Evolutionary conservation across 2,797 vertebrate genomes (phyloP).

Genomic region (Tadarida brasiliensis): DNA sequence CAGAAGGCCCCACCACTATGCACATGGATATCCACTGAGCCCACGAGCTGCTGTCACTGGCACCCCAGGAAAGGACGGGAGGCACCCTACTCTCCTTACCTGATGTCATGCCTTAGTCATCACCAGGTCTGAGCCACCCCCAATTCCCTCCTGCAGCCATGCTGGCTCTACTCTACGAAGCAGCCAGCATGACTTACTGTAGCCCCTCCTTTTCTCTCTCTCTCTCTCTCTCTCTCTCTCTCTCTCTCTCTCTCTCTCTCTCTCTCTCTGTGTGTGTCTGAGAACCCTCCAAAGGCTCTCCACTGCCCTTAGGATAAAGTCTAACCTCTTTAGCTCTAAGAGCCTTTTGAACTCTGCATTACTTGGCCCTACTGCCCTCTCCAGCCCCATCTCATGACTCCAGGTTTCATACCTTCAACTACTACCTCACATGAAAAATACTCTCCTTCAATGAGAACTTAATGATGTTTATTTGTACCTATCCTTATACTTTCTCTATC

Average conservation of each 20-base stretch:
- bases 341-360: not conserved
- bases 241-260: no score
- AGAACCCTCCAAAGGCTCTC: not conserved
- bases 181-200: not conserved
- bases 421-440: conserved; percentile 1
- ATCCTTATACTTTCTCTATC: not conserved
- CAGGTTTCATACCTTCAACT: not conserved
- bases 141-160: not conserved
- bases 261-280: no score
- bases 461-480: not conserved
- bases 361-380: not conserved
- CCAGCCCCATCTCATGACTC: not conserved
- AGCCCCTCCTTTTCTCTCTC: not conserved
- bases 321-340: not conserved
- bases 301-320: not conserved
- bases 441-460: not conserved
- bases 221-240: no score
- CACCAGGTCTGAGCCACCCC: no score
- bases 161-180: not conserved
- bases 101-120: not conserved
- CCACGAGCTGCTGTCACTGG: not conserved
- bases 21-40: not conserved
- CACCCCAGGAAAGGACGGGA: not conserved
- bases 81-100: not conserved
- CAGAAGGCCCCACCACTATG: not conserved